Evolutionary conservation across 2,888 invertebrate genomes (phyloP), one percentile per base, ranked within the genome.

Genomic region (Metellina segmentata): DNA sequence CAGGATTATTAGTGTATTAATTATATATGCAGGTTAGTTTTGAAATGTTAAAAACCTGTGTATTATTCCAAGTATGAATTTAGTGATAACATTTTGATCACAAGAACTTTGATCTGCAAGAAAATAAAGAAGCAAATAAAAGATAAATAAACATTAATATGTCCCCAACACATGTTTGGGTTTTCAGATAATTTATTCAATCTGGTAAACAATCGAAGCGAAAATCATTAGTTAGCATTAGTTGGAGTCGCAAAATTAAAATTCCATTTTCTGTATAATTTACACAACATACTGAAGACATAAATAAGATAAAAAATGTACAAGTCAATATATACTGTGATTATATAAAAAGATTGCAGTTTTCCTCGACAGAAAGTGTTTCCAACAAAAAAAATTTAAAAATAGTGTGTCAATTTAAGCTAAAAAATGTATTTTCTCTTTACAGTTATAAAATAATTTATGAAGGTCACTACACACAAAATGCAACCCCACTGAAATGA

Each of bases 111-210:
- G 34, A 2, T 34, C 34, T 34, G 51, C 77, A 77, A 51, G 16
- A 51, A 77, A 51, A 77, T 19, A 77, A 19, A 11, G 52, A 77
- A 7, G n/a, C 49, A 77, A 81, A 20, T 13, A 34, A 53, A 52
- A 51, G 20, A 81, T 81, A 61, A 83, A 61, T 48, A 85, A n/a
- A 52, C 69, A 70, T 75, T 70, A 86, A 85, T 78, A 86, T 70
- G 70, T 78, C 49, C 53, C 52, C 61, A 75, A 48, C 81, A 81
- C 34, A 85, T 16, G 52, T 75, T 77, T 70, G 77, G 77, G 70
- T 86, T 81, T 87, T 87, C 72, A 81, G 79, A 87, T 72, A 81
- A 81, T 87, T 87, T 87, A 87, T 87, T 87, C 79, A 87, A 79
- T 87, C 79, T 81, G 87, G 61, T 81, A 87, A 86, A 81, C 87